These are phyloP conservation scores for Apocheima hispidaria DNA, from an alignment of 2,888 invertebrate genomes.

Conservation along the genomic window DNA sequence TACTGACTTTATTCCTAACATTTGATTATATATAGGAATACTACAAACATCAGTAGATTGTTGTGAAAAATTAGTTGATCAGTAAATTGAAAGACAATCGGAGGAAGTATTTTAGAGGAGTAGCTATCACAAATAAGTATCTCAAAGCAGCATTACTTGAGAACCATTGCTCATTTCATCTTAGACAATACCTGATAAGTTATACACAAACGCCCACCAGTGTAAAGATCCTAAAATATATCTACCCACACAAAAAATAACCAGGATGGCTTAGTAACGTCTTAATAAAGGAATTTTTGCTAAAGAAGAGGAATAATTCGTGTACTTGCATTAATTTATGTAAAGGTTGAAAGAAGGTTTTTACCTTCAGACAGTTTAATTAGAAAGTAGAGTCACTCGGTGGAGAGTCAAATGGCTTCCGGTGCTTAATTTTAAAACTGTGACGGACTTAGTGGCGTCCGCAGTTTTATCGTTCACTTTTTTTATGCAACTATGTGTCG, in stretches of 20 bases:
- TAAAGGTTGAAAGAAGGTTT: slow-evolving; percentile 3
- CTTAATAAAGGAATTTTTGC: slow-evolving; percentile 7
- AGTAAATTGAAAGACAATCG: too few species aligned
- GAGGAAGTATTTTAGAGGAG: too few species aligned
- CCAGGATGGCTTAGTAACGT: not conserved
- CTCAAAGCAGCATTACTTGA: too few species aligned
- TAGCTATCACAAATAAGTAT: too few species aligned
- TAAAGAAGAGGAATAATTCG: slow-evolving; percentile 6
- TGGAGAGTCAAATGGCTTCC: slow-evolving; percentile 2
- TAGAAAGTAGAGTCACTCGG: not conserved
- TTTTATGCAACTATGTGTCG: too few species aligned
- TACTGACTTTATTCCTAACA: too few species aligned
- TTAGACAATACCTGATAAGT: not conserved
- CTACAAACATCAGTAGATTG: too few species aligned
- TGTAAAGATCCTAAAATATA: not conserved
- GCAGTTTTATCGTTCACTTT: too few species aligned
- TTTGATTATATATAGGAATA: too few species aligned
- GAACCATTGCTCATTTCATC: too few species aligned
- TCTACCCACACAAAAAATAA: not conserved
- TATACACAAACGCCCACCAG: not conserved
- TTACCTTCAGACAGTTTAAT: slow-evolving; percentile 10
- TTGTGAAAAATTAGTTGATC: too few species aligned
- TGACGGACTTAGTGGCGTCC: too few species aligned
- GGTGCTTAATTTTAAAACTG: not conserved
- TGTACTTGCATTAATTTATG: slow-evolving; percentile 15